Evolutionary conservation across 2,113 vertebrate genomes (phyloP).

Genomic region (Coregonus clupeaformis): DNA sequence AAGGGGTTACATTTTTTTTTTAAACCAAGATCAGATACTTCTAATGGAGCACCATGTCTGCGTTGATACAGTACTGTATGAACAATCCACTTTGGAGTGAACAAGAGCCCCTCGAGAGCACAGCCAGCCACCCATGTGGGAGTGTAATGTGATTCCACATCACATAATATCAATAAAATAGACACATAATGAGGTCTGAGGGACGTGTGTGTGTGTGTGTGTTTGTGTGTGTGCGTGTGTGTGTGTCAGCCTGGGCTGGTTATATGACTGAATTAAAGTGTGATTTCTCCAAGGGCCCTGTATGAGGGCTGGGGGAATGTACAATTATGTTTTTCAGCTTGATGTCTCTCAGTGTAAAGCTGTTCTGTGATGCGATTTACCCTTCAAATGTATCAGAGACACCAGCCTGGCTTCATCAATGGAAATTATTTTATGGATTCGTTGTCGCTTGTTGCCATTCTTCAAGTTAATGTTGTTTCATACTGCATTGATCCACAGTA

Average conservation of each 20-base stretch:
- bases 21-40: no score
- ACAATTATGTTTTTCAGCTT: neutral
- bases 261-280: conserved; percentile 8
- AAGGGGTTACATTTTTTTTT: no score
- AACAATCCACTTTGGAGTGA: conserved; percentile 14
- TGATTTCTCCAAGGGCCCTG: conserved; percentile 6
- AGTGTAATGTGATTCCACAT: conserved; percentile 19
- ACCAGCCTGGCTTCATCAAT: neutral
- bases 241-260: neutral
- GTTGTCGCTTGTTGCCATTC: neutral
- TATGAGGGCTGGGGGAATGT: neutral
- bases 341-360: neutral
- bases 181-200: conserved; percentile 33
- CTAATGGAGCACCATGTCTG: neutral
- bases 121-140: neutral
- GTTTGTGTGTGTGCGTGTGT: neutral
- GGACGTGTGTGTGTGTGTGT: neutral
- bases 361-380: conserved; percentile 6
- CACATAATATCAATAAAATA: conserved; percentile 1
- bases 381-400: conserved; percentile 7
- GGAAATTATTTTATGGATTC: conserved; percentile 5
- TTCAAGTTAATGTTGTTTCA: neutral
- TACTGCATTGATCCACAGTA: neutral
- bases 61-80: neutral
- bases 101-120: neutral